Conservation (phyloP, 2,888 invertebrate genomes). For the Elysia crispata region DNA sequence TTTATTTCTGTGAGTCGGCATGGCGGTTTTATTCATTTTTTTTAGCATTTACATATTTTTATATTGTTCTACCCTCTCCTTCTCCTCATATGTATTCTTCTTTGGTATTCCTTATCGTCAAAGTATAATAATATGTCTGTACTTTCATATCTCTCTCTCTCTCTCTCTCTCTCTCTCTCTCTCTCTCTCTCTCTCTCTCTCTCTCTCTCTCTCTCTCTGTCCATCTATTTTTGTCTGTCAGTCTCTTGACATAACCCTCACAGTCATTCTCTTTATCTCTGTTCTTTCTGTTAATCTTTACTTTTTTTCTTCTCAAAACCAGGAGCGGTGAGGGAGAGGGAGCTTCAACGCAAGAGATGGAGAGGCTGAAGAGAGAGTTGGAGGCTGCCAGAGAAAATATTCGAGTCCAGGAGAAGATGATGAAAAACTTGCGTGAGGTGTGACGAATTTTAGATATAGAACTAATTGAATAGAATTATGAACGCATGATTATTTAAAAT, state of each 20-base stretch:
- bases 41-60: too few species aligned
- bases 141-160: too few species aligned
- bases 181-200: constrained; percentile 1
- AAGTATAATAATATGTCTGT: too few species aligned
- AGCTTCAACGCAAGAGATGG: too few species aligned
- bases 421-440: constrained; percentile 65
- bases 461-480: not conserved
- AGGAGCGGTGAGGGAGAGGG: constrained; percentile 30
- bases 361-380: constrained; percentile 58
- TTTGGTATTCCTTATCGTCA: too few species aligned
- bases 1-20: too few species aligned
- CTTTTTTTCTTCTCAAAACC: not conserved
- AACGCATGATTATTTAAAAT: not conserved
- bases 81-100: too few species aligned
- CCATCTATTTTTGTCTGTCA: not conserved
- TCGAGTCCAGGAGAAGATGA: constrained; percentile 61
- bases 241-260: too few species aligned
- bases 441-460: too few species aligned
- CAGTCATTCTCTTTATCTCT: too few species aligned
- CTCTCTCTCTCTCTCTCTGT: not conserved
- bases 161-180: constrained; percentile 2
- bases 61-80: too few species aligned
- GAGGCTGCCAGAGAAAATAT: constrained; percentile 63
- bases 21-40: too few species aligned
- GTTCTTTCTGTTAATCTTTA: not conserved